Evolutionary conservation across 2,113 vertebrate genomes (phyloP).

Genomic region (Leucopsar rothschildi): DNA sequence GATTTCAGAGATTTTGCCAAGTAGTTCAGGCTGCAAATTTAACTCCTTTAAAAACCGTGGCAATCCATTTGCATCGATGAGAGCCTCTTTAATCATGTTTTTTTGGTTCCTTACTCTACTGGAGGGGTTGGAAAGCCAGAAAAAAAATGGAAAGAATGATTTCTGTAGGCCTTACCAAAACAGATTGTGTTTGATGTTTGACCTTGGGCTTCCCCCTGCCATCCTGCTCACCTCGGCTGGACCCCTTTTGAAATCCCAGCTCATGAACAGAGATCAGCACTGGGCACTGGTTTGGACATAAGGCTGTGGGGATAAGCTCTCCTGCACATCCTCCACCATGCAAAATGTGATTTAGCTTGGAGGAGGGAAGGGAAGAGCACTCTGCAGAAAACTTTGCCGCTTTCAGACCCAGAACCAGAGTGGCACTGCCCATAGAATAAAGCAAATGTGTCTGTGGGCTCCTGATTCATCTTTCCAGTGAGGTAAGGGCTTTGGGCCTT

Average conservation of each 20-base stretch:
- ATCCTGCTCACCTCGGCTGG: not conserved
- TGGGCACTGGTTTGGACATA: not conserved
- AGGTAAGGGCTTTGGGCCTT: not conserved
- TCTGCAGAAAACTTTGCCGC: not conserved
- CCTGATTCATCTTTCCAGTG: not conserved
- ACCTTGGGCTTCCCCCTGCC: not conserved
- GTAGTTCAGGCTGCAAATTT: not conserved
- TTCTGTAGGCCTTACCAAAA: not conserved
- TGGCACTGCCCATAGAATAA: not conserved
- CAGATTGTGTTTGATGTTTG: not conserved
- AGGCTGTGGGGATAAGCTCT: not conserved
- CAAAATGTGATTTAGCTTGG: not conserved
- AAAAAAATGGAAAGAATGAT: not conserved
- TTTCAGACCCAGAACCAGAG: not conserved
- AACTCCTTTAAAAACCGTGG: slow-evolving; percentile 9
- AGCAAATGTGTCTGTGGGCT: not conserved
- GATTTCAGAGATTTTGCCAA: not conserved
- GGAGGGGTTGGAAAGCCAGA: not conserved
- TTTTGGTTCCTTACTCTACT: not conserved
- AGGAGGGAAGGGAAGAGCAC: not conserved
- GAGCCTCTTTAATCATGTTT: not conserved
- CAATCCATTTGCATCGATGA: not conserved
- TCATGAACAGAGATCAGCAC: not conserved
- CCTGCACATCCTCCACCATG: not conserved
- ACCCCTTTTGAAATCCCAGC: not conserved